These are phyloP conservation scores for Mohoua ochrocephala DNA, from an alignment of 2,113 vertebrate species.

Conservation along the genomic window DNA sequence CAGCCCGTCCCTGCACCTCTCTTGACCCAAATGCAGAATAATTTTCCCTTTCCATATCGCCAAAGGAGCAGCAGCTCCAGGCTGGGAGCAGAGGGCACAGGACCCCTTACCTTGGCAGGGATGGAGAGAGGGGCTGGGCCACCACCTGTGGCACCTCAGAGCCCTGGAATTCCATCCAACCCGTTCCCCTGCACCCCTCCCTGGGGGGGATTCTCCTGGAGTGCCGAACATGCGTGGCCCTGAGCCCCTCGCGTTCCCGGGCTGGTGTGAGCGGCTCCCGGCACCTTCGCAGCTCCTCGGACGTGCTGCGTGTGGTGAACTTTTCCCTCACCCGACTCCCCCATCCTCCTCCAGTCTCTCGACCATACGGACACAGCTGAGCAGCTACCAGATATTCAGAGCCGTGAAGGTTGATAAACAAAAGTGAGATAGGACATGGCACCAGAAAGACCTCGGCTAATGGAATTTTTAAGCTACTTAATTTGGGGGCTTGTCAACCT, in stretches of 20 bases:
- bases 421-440: slow-evolving; percentile 59
- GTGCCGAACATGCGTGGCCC: rapidly evolving
- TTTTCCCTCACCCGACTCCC: not conserved
- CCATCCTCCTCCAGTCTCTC: not conserved
- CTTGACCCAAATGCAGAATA: not conserved
- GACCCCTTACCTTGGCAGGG: not conserved
- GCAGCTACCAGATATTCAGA: slow-evolving; percentile 52
- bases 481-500: slow-evolving; percentile 52
- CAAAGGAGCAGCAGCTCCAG: not conserved
- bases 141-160: not conserved
- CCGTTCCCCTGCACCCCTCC: not conserved
- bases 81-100: not conserved
- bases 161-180: not conserved
- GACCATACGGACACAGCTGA: slow-evolving; percentile 38
- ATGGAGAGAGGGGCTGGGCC: rapidly evolving
- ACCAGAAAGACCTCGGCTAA: slow-evolving; percentile 63
- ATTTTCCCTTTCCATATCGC: rapidly evolving
- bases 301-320: not conserved
- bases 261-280: not conserved
- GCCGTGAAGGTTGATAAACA: slow-evolving; percentile 69
- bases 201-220: not conserved
- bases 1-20: not conserved
- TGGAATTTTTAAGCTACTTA: slow-evolving; percentile 68
- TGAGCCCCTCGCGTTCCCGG: not conserved
- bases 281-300: not conserved